Base-by-base conservation (phyloP, 2,797 vertebrate genomes). In the Lepilemur septentrionalis region DNA sequence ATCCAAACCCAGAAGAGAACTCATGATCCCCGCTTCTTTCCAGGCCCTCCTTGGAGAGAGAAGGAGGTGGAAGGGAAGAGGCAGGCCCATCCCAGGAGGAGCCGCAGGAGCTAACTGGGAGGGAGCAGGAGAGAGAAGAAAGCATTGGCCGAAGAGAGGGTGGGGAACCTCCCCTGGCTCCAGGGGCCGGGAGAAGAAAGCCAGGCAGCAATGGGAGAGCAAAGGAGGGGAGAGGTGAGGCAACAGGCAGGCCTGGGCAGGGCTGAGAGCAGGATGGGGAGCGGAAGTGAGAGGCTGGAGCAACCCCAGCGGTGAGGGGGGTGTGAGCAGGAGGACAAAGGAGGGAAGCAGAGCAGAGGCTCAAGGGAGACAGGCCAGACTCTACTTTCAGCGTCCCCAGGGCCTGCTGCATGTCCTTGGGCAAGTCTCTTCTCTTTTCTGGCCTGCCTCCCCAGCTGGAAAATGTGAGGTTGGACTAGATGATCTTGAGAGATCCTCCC, bases 181-280 rank as follows among this genome's bases (percentile, higher is more conserved):
- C 94, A 94, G 97, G 96, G 96, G 89, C 97, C 10, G 23, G 94
- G 75, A 84, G 98, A 96, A 97, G 97, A 97, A 97, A 96, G 96
- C 86, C 76, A 93, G 86, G 89, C 65, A 52, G 94, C 95, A 52
- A 92, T 87, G 91, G 96, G 95, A 97, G 93, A 96, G 92, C 87
- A 96, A 96, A 97, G 0, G 82, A 98, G 95, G 94, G 98, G 93
- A 98, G 97, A 98, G 97, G 97, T 97, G 96, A 98, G 97, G 97
- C 65, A 12, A 94, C 78, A 97, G 97, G 96, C 97, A 98, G 96
- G 97, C 95, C 97, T 95, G 96, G 98, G 94, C 97, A 98, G 96
- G 76, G 96, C 95, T 92, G 57, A 23, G 50, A 85, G 89, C 90
- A 97, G 92, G 93, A 95, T 32, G 59, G 32, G 69, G 95, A 96